Conservation (phyloP, 2,888 invertebrate genomes). For the Chloroclystis v-ata region DNA sequence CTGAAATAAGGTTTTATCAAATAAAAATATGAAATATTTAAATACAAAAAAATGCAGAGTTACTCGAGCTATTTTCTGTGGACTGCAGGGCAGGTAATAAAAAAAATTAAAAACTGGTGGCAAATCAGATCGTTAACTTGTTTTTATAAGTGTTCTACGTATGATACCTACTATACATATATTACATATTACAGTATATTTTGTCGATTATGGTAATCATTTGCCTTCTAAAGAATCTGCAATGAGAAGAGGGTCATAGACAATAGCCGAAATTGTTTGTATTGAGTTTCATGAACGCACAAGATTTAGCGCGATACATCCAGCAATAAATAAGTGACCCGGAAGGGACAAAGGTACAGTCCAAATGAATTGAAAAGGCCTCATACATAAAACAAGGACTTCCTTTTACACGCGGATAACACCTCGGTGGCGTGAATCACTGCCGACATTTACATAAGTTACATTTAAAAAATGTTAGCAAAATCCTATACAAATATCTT, state of each 20-base stretch:
- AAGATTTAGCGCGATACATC: slow-evolving; percentile 64
- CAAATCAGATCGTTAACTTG: too few relatives aligned
- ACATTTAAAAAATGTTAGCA: slow-evolving; percentile 3
- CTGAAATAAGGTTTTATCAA: too few relatives aligned
- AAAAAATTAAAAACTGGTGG: too few relatives aligned
- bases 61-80: too few relatives aligned
- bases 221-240: slow-evolving; percentile 25
- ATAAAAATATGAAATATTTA: too few relatives aligned
- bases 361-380: slow-evolving; percentile 74
- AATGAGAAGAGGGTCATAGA: slow-evolving; percentile 33
- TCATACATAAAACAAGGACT: slow-evolving; percentile 72
- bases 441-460: slow-evolving; percentile 51
- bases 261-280: slow-evolving; percentile 43
- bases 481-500: too few relatives aligned
- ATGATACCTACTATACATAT: too few relatives aligned
- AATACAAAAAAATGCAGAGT: too few relatives aligned
- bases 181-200: too few relatives aligned
- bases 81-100: too few relatives aligned
- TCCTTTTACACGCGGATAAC: slow-evolving; percentile 52
- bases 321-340: slow-evolving; percentile 74
- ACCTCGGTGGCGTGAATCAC: slow-evolving; percentile 53
- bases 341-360: slow-evolving; percentile 72
- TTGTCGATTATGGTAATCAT: not conserved
- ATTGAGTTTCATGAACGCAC: slow-evolving; percentile 51
- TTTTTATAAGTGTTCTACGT: too few relatives aligned